Evolutionary conservation across 2,888 invertebrate genomes (phyloP), one percentile per base, ranked within the genome.

Genomic region (Trimorus sp.): DNA sequence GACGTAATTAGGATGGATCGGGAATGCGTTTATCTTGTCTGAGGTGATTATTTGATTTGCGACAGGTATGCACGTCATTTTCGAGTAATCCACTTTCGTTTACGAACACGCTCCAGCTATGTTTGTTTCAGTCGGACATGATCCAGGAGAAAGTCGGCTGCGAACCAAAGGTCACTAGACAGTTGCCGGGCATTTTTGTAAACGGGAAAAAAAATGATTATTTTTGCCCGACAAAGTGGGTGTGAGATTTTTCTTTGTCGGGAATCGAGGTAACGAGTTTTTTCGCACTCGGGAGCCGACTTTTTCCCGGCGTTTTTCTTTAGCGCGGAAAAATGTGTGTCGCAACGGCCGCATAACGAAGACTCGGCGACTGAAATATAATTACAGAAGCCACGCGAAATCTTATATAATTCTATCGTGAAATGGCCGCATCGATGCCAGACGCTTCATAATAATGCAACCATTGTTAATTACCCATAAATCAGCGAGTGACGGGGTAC

Each of bases 361-460:
- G 63, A 74, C 54, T 56, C 42, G 26, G 2, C 66, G 66, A 75
- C 59, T 65, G 42, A 60, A 59, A 68, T 38, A 54, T 68, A 75
- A 75, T 75, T 75, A 66, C 66, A 63, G 60, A 75, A 75, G 53
- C 68, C 75, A 75, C 68, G 59, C 68, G 60, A 75, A 75, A 75
- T 68, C 59, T 75, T 75, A 75, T 68, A 65, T 68, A 75, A 74
- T 48, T 66, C 49, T 40, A 11, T 26, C 62, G 49, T 49, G 68
- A 69, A 76, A 62, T 56, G 53, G 58, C 45, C 66, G 66, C 45
- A 60, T 62, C 60, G 68, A 76, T 69, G 40, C 38, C 60, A 65
- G 66, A 66, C 53, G 42, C 59, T 59, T 16, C 37, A 62, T 45
- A 36, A 68, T 68, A 45, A 60, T 53, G 16, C 42, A 75, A 59